A percentile compares a stretch with the other conserved stretches of the same genome.
phyloP scores from a whole-genome alignment of 2,888 invertebrate species.

The Pterobdella sp. region DNA sequence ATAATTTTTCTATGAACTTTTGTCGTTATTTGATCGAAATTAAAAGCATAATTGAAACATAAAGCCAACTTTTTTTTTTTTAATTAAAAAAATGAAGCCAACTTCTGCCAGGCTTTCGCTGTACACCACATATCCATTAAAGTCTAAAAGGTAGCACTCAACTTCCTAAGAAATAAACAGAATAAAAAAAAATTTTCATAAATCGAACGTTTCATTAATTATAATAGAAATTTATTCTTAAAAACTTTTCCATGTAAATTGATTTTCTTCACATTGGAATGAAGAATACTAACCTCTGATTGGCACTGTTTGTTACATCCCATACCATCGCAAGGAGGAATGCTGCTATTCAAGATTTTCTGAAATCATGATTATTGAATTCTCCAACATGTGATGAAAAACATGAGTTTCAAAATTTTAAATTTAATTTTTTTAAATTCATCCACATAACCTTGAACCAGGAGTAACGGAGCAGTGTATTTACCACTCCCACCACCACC shows the following conservation, averaged over 20 bases:
- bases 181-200: background rate
- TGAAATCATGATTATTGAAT: background rate
- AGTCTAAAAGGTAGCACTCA: slow-evolving; percentile 82
- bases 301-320: slow-evolving; percentile 22
- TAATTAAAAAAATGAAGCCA: slow-evolving; percentile 27
- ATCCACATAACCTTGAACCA: slow-evolving; percentile 2
- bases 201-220: too few species aligned
- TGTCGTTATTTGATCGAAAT: background rate
- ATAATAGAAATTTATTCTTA: too few species aligned
- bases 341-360: slow-evolving; percentile 8
- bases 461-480: slow-evolving; percentile 40
- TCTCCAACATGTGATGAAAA: background rate
- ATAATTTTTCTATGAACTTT: background rate
- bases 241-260: too few species aligned
- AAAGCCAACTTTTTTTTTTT: background rate
- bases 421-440: background rate
- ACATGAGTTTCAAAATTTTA: background rate
- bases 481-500: slow-evolving; percentile 41
- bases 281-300: slow-evolving; percentile 20
- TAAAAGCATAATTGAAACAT: background rate
- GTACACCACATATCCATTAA: slow-evolving; percentile 84
- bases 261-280: too few species aligned
- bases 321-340: slow-evolving; percentile 1
- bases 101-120: slow-evolving; percentile 72
- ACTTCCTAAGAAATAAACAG: slow-evolving; percentile 29